A percentile compares a stretch with the other conserved stretches of the same genome.
Evolutionary conservation across 2,113 vertebrate genomes (phyloP).

Genomic region (Vidua chalybeata): DNA sequence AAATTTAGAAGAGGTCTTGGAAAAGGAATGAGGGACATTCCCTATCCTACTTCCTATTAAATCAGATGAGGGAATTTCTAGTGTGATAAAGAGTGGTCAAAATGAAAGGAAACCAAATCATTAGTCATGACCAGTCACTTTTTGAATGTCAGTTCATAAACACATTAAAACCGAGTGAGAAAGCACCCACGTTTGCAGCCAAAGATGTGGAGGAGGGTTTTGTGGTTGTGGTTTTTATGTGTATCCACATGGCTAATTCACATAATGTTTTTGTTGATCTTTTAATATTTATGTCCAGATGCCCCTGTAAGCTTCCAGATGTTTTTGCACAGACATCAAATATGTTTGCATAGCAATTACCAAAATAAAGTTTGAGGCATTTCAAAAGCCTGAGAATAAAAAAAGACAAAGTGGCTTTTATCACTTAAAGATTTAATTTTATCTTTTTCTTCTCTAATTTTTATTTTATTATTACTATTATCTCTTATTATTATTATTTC

Average conservation of each 20-base stretch:
- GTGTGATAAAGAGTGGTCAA: not conserved
- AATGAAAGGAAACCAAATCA: not conserved
- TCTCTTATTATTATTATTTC: not conserved
- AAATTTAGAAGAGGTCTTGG: not conserved
- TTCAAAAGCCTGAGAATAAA: constrained; percentile 17
- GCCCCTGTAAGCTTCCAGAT: constrained; percentile 40
- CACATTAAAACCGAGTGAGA: not conserved
- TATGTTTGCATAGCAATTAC: constrained; percentile 39
- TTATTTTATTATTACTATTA: not conserved
- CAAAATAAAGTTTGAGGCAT: not conserved
- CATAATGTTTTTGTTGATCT: constrained; percentile 16
- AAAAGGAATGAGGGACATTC: not conserved
- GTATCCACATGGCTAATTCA: constrained; percentile 15
- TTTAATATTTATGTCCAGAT: constrained; percentile 66
- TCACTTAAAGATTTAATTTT: not conserved
- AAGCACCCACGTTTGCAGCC: not conserved
- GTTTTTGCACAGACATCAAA: constrained; percentile 48
- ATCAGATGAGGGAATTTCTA: not conserved
- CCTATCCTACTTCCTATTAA: not conserved
- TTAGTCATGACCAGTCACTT: not conserved
- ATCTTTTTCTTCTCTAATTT: not conserved
- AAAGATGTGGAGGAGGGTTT: not conserved
- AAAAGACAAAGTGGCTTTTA: not conserved
- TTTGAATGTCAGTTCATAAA: not conserved
- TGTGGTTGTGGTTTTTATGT: constrained; percentile 36